phyloP scores from a whole-genome alignment of 2,888 invertebrate genomes.

The Drosophila anceps region DNA sequence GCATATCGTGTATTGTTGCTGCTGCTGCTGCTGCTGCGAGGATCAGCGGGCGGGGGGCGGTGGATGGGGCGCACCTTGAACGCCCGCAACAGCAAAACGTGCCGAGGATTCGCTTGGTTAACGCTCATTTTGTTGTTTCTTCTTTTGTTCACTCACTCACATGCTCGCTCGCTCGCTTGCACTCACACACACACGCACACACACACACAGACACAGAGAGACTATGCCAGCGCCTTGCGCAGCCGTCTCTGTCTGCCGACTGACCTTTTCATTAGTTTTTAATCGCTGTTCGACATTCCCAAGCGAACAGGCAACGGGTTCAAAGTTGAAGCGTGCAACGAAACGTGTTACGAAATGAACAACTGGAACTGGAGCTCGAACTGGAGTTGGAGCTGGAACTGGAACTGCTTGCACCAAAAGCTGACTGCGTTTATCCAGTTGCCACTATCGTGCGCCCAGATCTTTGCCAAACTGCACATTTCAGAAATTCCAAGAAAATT shows the following conservation, averaged over 20 bases:
- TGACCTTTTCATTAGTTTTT: constrained; percentile 77
- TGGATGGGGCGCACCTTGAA: constrained; percentile 51
- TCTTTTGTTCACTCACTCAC: constrained; percentile 24
- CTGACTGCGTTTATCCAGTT: background rate
- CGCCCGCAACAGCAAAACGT: constrained; percentile 71
- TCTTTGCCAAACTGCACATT: constrained; percentile 5
- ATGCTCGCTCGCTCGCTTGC: constrained; percentile 5
- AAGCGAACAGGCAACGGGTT: constrained; percentile 47
- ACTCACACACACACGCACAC: background rate
- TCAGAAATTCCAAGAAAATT: background rate
- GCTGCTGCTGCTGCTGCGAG: background rate
- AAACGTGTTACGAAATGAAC: constrained; percentile 33
- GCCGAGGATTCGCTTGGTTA: constrained; percentile 81
- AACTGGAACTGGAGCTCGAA: constrained; percentile 9
- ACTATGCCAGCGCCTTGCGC: constrained; percentile 21
- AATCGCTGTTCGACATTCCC: constrained; percentile 57
- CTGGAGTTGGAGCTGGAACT: background rate
- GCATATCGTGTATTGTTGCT: constrained; percentile 54
- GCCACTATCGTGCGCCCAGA: background rate
- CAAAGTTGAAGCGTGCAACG: constrained; percentile 68
- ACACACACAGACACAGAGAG: background rate
- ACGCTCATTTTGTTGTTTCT: constrained; percentile 77
- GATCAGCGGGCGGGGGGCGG: background rate
- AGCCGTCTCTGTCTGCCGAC: constrained; percentile 26
- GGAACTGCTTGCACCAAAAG: constrained; percentile 8